Evolutionary conservation across 2,888 invertebrate genomes (phyloP).

Genomic region (Nipponacmea schrenckii): DNA sequence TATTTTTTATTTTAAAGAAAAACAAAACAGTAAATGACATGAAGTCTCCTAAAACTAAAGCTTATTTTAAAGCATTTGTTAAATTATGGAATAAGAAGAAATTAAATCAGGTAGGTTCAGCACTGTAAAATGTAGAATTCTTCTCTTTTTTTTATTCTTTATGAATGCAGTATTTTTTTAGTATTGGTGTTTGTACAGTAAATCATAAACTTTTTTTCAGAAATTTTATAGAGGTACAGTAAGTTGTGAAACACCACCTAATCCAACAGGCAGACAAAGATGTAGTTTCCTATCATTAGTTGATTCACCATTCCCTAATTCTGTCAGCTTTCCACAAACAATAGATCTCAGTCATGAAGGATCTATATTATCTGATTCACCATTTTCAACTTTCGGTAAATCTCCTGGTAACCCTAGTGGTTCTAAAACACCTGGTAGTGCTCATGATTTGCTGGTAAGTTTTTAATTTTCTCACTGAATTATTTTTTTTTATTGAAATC

Average conservation of each 20-base stretch:
- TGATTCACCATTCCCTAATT: conserved; percentile 20
- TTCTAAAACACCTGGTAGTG: background rate
- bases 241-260: conserved; percentile 5
- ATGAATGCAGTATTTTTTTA: too few species aligned
- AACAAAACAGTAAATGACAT: conserved; percentile 46
- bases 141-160: too few species aligned
- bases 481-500: too few species aligned
- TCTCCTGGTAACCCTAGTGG: conserved; percentile 27
- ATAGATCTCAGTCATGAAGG: conserved; percentile 31
- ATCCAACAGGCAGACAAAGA: conserved; percentile 6
- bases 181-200: too few species aligned
- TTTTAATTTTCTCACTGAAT: background rate
- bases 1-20: conserved; percentile 45
- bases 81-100: conserved; percentile 60
- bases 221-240: conserved; percentile 26
- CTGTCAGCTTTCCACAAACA: conserved; percentile 25
- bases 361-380: conserved; percentile 32
- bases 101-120: conserved; percentile 45
- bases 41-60: conserved; percentile 53
- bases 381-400: conserved; percentile 60
- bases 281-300: conserved; percentile 21
- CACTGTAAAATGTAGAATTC: too few species aligned
- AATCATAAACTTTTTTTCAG: background rate
- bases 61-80: conserved; percentile 57
- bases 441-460: background rate